phyloP scores from a whole-genome alignment of 2,797 vertebrate species.

The Crocodylus rhombifer region DNA sequence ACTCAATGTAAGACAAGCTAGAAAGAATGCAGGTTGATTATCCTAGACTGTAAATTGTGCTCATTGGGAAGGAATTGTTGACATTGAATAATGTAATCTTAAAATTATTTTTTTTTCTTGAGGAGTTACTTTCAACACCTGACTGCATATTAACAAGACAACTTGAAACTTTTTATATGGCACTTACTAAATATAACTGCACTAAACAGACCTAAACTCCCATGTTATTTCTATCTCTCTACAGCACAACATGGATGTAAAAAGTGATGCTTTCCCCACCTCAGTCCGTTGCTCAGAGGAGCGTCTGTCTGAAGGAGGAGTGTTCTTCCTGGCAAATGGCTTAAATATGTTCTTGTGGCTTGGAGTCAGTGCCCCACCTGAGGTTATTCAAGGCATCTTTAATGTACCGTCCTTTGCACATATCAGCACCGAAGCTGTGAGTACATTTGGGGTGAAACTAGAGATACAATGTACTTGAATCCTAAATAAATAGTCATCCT shows the following conservation, averaged over 20 bases:
- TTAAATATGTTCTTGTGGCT: conserved; percentile 92
- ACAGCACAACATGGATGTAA: conserved; percentile 89
- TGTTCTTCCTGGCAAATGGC: conserved; percentile 93
- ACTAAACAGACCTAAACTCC: fast-evolving
- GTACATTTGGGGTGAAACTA: conserved; percentile 22
- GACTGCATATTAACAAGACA: not conserved
- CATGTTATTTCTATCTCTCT: not conserved
- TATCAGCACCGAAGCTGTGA: conserved; percentile 87
- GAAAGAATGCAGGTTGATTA: not conserved
- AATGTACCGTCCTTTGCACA: conserved; percentile 92
- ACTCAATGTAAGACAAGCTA: not conserved
- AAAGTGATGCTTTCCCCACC: conserved; percentile 77
- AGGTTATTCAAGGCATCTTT: conserved; percentile 93
- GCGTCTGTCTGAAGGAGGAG: conserved; percentile 88
- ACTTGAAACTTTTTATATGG: not conserved
- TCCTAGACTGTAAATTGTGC: not conserved
- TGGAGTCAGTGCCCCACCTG: conserved; percentile 87
- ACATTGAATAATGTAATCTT: not conserved
- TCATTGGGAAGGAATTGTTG: not conserved
- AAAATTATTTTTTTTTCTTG: fast-evolving
- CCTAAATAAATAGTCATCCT: not conserved
- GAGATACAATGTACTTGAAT: not conserved
- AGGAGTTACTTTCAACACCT: not conserved
- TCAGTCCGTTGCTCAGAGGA: conserved; percentile 93
- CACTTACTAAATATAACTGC: not conserved